phyloP scores from a whole-genome alignment of 2,797 vertebrate species.

The Acipenser oxyrinchus region DNA sequence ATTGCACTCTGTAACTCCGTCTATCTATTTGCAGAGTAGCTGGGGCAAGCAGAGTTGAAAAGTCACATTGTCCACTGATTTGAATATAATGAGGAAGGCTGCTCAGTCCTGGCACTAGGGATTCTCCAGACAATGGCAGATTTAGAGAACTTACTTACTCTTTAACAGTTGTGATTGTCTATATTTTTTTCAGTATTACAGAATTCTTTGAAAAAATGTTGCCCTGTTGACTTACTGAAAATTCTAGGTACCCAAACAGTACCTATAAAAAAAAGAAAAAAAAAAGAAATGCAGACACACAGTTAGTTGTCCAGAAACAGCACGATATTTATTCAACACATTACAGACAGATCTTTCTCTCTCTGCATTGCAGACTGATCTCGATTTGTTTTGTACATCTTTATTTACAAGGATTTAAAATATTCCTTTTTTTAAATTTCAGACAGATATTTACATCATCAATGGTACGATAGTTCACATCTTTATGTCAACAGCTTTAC shows the following conservation, averaged over 20 bases:
- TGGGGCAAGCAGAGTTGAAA: too few species aligned
- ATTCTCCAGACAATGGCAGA: too few species aligned
- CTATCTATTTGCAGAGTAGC: too few species aligned
- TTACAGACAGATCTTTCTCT: conserved; percentile 70
- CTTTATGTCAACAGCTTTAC: conserved; percentile 70
- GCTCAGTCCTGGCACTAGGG: too few species aligned
- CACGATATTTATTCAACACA: conserved; percentile 97
- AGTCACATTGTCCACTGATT: too few species aligned
- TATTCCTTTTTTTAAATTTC: conserved; percentile 72
- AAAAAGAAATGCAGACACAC: neutral
- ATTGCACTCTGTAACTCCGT: too few species aligned
- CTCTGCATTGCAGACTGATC: conserved; percentile 71
- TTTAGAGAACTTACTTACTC: too few species aligned
- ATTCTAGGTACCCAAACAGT: neutral
- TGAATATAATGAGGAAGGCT: too few species aligned
- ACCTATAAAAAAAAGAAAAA: neutral
- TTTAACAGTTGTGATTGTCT: too few species aligned
- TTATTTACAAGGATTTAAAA: conserved; percentile 97
- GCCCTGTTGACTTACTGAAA: neutral
- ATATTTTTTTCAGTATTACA: too few species aligned
- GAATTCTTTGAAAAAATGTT: too few species aligned
- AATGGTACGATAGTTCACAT: conserved; percentile 86
- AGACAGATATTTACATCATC: conserved; percentile 79
- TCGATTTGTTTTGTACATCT: conserved; percentile 78
- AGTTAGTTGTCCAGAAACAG: conserved; percentile 53